Evolutionary conservation across 53 echinoderm and acorn worm species (phyloP).

Genomic region (Echinarachnius parma): DNA sequence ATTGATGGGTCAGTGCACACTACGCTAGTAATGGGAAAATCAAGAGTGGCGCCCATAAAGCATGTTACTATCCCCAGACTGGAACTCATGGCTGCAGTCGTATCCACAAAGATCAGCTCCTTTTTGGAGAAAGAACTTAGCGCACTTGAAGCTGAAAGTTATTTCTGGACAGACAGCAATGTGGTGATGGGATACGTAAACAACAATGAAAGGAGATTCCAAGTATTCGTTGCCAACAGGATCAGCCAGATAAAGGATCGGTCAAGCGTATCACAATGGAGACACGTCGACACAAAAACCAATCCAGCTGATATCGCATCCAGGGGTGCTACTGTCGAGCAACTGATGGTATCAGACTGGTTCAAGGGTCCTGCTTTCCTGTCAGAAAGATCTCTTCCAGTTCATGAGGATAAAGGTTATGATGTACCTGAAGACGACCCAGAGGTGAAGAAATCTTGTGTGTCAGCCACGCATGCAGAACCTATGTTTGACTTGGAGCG

Average conservation of each 20-base stretch:
- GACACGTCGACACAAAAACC: conserved; percentile 30
- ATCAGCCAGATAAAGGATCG: conserved; percentile 40
- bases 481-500: conserved; percentile 5
- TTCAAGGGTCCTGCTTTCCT: conserved; percentile 32
- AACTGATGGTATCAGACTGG: conserved; percentile 28
- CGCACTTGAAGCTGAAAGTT: neutral
- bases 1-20: conserved; percentile 39
- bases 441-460: conserved; percentile 40
- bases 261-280: conserved; percentile 52
- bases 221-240: conserved; percentile 67
- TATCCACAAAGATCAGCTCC: conserved; percentile 21
- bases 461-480: neutral
- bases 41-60: conserved; percentile 51
- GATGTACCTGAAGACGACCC: conserved; percentile 38
- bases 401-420: neutral
- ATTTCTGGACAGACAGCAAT: conserved; percentile 60
- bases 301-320: conserved; percentile 62
- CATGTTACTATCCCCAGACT: conserved; percentile 51
- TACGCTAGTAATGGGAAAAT: conserved; percentile 36
- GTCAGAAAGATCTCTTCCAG: neutral
- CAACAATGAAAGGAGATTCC: conserved; percentile 45
- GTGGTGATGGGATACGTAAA: conserved; percentile 61
- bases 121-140: conserved; percentile 17
- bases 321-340: conserved; percentile 33
- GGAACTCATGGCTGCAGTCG: conserved; percentile 58